Base-by-base conservation (phyloP, 1,140 invertebrate species). In the Zeugodacus cucurbitae region DNA sequence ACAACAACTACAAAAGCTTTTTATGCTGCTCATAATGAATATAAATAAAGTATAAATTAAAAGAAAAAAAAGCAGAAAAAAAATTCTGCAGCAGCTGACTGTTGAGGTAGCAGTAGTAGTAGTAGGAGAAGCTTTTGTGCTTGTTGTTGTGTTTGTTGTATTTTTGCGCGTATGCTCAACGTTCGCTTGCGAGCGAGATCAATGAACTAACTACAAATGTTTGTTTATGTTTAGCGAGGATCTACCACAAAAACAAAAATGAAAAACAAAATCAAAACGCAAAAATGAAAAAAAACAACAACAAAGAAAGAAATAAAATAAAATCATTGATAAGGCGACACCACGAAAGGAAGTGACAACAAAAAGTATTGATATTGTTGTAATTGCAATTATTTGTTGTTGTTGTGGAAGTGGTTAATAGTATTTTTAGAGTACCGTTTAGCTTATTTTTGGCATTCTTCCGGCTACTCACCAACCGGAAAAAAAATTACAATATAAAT, bases 181-280 rank as follows among this genome's bases (percentile, higher is more conserved):
- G 17, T 34, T 7, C 32, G 20, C 17, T 74, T 6, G 64, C 10
- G 67, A 10, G 67, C 34, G 67, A 41, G 67, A 74, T 41, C 67
- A 74, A 74, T 41, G 67, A 74, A 74, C 67, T 11, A 74, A 74
- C 67, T 74, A 74, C 26, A 74, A 74, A 74, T 74, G 67, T 74
- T 74, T 41, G 67, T 74, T 74, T 74, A 74, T 74, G 67, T 74
- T 74, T 74, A 74, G 34, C 17, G 17, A 37, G 32, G 20, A 37
- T 74, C 20, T 37, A 62, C 6, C 58, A 17, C 6, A 59, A 7
- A 26, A 59, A 22, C 22, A n/a, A 7, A 26, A 1, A 62, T 17
- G 6, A 62, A 22, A 11, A 59, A 54, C 48, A 54, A 14, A 54
- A 54, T 6, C 48, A 54, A 54, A 54, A 54, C n/a, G 3, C n/a